These are phyloP conservation scores for Micrasema longulum DNA, from an alignment of 1,140 invertebrate genomes.

Conservation along the genomic window DNA sequence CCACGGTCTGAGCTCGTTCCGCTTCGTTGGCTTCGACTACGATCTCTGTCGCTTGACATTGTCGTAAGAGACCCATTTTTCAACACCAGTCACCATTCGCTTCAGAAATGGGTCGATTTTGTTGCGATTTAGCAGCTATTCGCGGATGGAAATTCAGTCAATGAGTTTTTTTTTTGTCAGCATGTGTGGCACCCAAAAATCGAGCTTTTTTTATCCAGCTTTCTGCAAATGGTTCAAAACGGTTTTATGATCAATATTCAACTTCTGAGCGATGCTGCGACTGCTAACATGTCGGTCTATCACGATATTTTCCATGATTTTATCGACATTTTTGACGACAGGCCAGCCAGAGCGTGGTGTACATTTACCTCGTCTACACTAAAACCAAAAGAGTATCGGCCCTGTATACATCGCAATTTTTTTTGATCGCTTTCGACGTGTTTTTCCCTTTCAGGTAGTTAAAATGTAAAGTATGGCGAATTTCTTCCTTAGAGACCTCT, in stretches of 20 bases:
- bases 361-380: too few species aligned
- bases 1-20: not conserved
- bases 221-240: slow-evolving; percentile 15
- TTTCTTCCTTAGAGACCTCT: too few species aligned
- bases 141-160: slow-evolving; percentile 24
- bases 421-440: slow-evolving; percentile 9
- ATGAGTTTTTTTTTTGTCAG: too few species aligned
- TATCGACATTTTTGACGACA: too few species aligned
- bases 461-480: too few species aligned
- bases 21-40: too few species aligned
- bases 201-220: too few species aligned
- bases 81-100: slow-evolving; percentile 12
- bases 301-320: too few species aligned
- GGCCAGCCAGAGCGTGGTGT: too few species aligned
- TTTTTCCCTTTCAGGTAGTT: slow-evolving; percentile 25
- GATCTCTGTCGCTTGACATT: slow-evolving; percentile 14
- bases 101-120: slow-evolving; percentile 28
- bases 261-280: slow-evolving; percentile 2
- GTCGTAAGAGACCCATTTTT: slow-evolving; percentile 13
- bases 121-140: slow-evolving; percentile 29
- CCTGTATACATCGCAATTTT: slow-evolving; percentile 19
- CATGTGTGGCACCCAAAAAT: too few species aligned
- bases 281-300: too few species aligned
- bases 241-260: slow-evolving; percentile 12
- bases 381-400: slow-evolving; percentile 16